Base-by-base conservation (phyloP, 2,113 vertebrate genomes). In the Salvelinus sp. region DNA sequence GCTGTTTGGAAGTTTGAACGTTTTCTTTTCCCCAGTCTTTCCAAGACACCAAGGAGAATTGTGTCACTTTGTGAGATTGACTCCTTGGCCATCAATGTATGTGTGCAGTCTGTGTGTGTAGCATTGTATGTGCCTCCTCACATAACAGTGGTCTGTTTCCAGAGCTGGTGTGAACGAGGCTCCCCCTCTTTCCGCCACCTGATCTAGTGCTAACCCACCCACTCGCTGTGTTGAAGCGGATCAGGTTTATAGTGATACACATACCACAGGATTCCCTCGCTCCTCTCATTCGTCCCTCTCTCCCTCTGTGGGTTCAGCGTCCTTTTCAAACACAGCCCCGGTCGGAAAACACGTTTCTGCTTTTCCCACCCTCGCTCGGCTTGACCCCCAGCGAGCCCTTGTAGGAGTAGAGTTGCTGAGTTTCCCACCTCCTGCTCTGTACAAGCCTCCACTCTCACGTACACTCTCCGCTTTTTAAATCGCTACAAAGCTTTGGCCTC, bases 401-500 rank as follows among this genome's bases (percentile, higher is more conserved):
- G 57, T 69, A 65, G 67, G 65, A 54, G 65, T 33, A 33, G 6
- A 25, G 64, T 66, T 66, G 30, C 25, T 2, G 4, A 18, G 25
- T 28, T 18, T 30, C 9, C 64, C 28, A 14, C 66, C 66, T 27
- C 20, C 4, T 30, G 12, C 64, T 27, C 64, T 16, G 14, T 27
- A 12, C 10, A 25, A 12, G 23, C 64, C 64, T 27, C 27, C 27
- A 23, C 14, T 4, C 64, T 2, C 14, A 0, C 27, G 6, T 22
- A 6, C 58, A 16, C 6, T 22, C 58, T 62, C 58, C n/a, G 9
- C n/a, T 22, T n/a, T 62, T 7, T 23, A 16, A n/a, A n/a, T 22
- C 27, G 28, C 16, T 28, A 23, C 27, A 20, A 67, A 67, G 47
- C 79, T 80, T 65, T 75, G 72, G 83, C 80, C 72, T 80, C 22